A percentile compares a stretch with the other conserved stretches of the same genome.
These are phyloP conservation scores for Arothron firmamentum DNA, from an alignment of 2,113 vertebrate genomes.

Conservation along the genomic window DNA sequence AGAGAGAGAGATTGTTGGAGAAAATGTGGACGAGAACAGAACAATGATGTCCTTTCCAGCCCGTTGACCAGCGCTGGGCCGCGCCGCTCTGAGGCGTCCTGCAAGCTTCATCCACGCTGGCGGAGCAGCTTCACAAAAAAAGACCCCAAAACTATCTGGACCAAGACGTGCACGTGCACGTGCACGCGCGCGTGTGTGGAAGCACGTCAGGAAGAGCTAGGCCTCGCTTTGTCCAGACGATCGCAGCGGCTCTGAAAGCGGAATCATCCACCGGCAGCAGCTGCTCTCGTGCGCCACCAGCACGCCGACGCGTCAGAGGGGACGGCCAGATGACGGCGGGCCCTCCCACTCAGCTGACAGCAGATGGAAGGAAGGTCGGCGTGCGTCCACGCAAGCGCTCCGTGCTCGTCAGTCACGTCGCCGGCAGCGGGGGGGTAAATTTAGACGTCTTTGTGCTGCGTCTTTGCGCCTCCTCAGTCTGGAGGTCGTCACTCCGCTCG, in stretches of 20 bases:
- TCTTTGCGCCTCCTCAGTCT: background rate
- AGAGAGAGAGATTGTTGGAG: too few species aligned
- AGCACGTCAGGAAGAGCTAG: too few species aligned
- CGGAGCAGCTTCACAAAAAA: too few species aligned
- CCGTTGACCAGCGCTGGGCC: background rate
- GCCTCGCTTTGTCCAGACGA: too few species aligned
- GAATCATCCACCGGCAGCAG: background rate
- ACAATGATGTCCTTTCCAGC: too few species aligned
- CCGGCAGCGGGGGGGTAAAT: conserved; percentile 10
- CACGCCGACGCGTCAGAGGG: conserved; percentile 5
- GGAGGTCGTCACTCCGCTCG: background rate
- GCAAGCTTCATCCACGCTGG: conserved; percentile 10
- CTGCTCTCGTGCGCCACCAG: conserved; percentile 11
- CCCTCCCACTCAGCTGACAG: conserved; percentile 37
- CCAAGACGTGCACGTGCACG: too few species aligned
- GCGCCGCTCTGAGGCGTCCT: background rate
- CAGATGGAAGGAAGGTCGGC: conserved; percentile 19
- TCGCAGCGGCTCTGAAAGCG: conserved; percentile 19
- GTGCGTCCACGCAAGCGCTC: conserved; percentile 13
- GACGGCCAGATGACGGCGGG: conserved; percentile 25
- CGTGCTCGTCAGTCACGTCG: conserved; percentile 18
- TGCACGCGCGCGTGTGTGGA: too few species aligned
- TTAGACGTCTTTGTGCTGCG: conserved; percentile 4
- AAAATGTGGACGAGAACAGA: too few species aligned
- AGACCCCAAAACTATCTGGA: too few species aligned